Percentiles rank a stretch among this genome's conserved stretches.
phyloP scores from a whole-genome alignment of 2,113 vertebrate genomes.

The Epinephelus moara region DNA sequence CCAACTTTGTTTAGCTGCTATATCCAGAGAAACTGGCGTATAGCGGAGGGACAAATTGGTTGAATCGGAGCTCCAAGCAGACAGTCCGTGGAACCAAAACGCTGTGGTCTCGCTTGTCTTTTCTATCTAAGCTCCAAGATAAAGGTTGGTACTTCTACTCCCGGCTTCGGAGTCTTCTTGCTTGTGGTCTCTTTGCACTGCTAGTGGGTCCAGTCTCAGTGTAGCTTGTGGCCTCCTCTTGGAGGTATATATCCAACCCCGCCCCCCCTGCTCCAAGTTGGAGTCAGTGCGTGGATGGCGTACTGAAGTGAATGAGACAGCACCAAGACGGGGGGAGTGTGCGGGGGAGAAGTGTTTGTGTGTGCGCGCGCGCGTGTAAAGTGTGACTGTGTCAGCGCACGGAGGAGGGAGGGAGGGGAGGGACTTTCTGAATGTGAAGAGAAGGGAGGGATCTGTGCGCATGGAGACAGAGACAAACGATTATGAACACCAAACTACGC shows the following conservation, averaged over 20 bases:
- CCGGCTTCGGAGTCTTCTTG: constrained; percentile 89
- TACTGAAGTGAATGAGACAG: constrained; percentile 84
- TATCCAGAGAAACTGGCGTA: constrained; percentile 76
- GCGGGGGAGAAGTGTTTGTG: constrained; percentile 69
- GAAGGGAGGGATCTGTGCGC: constrained; percentile 61
- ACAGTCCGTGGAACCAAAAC: constrained; percentile 69
- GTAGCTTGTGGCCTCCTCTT: constrained; percentile 80
- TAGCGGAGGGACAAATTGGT: constrained; percentile 72
- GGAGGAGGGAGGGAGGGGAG: constrained; percentile 49
- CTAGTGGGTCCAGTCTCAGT: constrained; percentile 85
- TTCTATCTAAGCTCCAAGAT: constrained; percentile 75
- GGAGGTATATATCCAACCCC: constrained; percentile 82
- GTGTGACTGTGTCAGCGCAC: constrained; percentile 62
- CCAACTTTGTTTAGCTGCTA: constrained; percentile 84
- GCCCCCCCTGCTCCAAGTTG: constrained; percentile 75
- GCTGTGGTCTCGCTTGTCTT: constrained; percentile 56
- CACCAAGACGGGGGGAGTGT: constrained; percentile 59
- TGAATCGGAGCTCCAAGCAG: constrained; percentile 77
- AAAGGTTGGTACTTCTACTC: constrained; percentile 89
- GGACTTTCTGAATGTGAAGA: constrained; percentile 32
- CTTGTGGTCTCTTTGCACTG: constrained; percentile 85
- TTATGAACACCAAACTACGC: constrained; percentile 79
- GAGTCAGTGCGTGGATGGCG: constrained; percentile 84
- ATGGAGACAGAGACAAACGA: constrained; percentile 68
- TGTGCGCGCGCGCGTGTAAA: constrained; percentile 40